phyloP scores from a whole-genome alignment of 2,888 invertebrate species.

The Exephanes ischioxanthus region DNA sequence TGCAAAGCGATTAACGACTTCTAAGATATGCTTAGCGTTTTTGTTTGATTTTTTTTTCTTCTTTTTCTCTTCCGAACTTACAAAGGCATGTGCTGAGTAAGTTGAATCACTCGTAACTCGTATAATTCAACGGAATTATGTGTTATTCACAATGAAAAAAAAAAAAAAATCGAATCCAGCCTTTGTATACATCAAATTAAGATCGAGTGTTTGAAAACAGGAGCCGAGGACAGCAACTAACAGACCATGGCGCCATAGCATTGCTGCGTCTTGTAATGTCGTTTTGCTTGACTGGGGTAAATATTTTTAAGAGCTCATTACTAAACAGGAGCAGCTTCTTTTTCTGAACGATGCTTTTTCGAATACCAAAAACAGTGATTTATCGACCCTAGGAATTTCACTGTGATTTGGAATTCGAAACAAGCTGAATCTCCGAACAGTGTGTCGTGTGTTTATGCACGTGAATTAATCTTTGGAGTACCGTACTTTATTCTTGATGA shows the following conservation, averaged over 20 bases:
- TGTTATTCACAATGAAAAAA: constrained; percentile 3
- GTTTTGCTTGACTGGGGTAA: constrained; percentile 84
- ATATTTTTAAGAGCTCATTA: constrained; percentile 80
- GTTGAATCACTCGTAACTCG: constrained; percentile 36
- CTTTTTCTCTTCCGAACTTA: constrained; percentile 54
- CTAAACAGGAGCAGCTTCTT: constrained; percentile 62
- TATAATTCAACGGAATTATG: constrained; percentile 21
- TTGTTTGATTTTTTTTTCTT: constrained; percentile 70
- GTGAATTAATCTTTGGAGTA: constrained; percentile 9
- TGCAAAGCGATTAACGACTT: constrained; percentile 77
- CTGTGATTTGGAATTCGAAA: constrained; percentile 13
- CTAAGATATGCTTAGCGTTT: constrained; percentile 75
- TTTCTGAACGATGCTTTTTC: constrained; percentile 16
- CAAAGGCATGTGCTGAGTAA: constrained; percentile 73
- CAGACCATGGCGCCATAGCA: constrained; percentile 83
- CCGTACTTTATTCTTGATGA: not conserved
- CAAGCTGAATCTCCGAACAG: constrained; percentile 8
- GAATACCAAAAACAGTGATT: constrained; percentile 9
- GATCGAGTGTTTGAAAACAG: constrained; percentile 84
- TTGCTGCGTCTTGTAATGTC: constrained; percentile 84
- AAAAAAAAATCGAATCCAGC: constrained; percentile 27
- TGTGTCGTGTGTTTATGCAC: constrained; percentile 38
- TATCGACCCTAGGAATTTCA: not conserved
- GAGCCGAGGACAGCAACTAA: constrained; percentile 84
- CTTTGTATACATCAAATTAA: constrained; percentile 66